A percentile compares a stretch with the other conserved stretches of the same genome.
Conservation (phyloP, 1,140 invertebrate species). For the Neelides sp. region DNA sequence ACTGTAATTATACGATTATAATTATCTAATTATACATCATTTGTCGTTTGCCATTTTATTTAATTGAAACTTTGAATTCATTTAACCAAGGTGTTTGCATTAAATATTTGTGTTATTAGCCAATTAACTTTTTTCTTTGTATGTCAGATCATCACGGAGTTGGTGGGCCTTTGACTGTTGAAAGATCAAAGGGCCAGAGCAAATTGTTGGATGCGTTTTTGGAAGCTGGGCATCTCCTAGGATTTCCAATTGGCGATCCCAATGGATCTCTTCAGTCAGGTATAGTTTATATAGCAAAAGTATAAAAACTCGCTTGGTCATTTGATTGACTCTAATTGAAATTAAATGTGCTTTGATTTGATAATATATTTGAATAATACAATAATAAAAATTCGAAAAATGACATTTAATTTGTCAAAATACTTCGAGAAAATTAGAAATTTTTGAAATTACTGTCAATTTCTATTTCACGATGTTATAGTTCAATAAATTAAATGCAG, state of each 20-base stretch:
- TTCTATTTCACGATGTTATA: too few relatives aligned
- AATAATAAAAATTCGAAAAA: too few relatives aligned
- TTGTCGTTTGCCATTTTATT: too few relatives aligned
- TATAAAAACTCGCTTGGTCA: too few relatives aligned
- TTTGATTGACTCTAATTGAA: too few relatives aligned
- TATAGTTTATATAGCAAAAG: too few relatives aligned
- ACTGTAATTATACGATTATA: conserved; percentile 13
- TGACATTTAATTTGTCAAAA: too few relatives aligned
- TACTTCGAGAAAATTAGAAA: too few relatives aligned
- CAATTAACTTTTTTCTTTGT: neutral
- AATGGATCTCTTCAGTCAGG: conserved; percentile 63
- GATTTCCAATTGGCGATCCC: conserved; percentile 56
- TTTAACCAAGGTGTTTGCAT: neutral
- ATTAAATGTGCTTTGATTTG: neutral
- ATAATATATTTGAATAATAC: too few relatives aligned
- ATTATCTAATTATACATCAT: neutral
- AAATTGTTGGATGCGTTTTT: conserved; percentile 45
- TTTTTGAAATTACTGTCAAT: too few relatives aligned
- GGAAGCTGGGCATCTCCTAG: conserved; percentile 52
- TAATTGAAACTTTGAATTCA: neutral
- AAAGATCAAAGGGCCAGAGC: conserved; percentile 48
- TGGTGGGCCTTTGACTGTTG: conserved; percentile 52
- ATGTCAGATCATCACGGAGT: conserved; percentile 44
- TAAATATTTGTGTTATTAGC: neutral
- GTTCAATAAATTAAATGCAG: too few relatives aligned